A percentile compares a stretch with the other conserved stretches of the same genome.
Evolutionary conservation across 1,140 invertebrate species (phyloP).

Genomic region (Littorina saxatilis): DNA sequence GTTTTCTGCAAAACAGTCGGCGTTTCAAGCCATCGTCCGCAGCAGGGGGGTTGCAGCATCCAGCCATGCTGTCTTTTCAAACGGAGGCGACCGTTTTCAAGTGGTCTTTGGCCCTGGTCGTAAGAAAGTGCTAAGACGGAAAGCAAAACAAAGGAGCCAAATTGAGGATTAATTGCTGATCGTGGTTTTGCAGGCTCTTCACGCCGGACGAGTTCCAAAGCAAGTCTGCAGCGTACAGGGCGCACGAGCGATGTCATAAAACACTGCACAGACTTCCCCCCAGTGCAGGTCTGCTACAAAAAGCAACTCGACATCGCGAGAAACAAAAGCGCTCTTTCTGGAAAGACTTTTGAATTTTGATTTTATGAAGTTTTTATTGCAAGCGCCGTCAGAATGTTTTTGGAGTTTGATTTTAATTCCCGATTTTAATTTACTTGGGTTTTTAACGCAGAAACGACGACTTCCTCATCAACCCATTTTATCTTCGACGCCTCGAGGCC

Average conservation of each 20-base stretch:
- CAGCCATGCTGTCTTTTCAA: conserved; percentile 2
- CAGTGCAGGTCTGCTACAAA: background rate
- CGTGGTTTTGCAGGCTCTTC: conserved; percentile 6
- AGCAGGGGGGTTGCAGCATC: background rate
- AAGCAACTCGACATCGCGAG: background rate
- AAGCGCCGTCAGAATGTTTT: no score
- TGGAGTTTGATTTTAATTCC: no score
- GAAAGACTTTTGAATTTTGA: no score
- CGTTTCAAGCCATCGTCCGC: background rate
- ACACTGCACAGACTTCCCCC: background rate
- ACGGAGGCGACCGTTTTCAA: background rate
- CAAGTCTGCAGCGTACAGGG: background rate
- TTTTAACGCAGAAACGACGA: no score
- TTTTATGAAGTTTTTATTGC: no score
- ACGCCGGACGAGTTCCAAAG: background rate
- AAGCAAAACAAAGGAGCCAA: background rate
- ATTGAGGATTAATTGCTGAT: conserved; percentile 31
- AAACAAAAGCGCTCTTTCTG: no score
- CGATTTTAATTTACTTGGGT: no score
- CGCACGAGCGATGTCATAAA: conserved; percentile 2
- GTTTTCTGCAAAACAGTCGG: conserved; percentile 11
- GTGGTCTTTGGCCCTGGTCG: background rate
- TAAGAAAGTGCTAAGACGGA: conserved; percentile 20
- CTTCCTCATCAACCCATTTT: no score
- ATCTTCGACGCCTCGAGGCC: no score